A percentile compares a stretch with the other conserved stretches of the same genome.
phyloP scores from a whole-genome alignment of 1,140 invertebrate genomes.

The Hirudo medicinalis region DNA sequence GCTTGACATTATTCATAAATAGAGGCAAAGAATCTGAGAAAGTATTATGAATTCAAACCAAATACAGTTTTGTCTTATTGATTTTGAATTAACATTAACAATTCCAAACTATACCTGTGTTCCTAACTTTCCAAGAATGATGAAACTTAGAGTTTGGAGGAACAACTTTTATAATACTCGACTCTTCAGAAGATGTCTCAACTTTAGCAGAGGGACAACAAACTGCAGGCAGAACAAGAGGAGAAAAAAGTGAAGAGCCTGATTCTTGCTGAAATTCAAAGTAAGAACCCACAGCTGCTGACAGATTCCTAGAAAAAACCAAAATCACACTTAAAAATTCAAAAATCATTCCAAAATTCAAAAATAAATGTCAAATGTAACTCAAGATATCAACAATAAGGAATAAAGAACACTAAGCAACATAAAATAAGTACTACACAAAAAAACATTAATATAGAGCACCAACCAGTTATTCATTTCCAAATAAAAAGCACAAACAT shows the following conservation, averaged over 20 bases:
- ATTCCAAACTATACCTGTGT: conserved; percentile 1
- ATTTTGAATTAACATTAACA: too few species aligned
- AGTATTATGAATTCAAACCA: too few species aligned
- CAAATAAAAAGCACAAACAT: conserved; percentile 16
- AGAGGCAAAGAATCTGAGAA: too few species aligned
- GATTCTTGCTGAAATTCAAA: conserved; percentile 16
- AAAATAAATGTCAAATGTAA: neutral
- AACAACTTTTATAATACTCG: neutral
- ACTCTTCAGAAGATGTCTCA: conserved; percentile 9
- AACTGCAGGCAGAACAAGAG: neutral
- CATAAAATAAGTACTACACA: neutral
- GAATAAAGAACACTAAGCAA: too few species aligned
- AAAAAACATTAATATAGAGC: neutral
- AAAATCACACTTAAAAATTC: neutral
- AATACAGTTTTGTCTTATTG: too few species aligned
- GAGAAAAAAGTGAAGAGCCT: too few species aligned
- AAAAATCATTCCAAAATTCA: neutral
- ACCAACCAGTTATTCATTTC: conserved; percentile 18
- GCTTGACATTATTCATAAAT: too few species aligned
- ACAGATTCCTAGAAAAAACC: conserved; percentile 11
- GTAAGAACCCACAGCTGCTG: conserved; percentile 13
- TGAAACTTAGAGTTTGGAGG: conserved; percentile 13
- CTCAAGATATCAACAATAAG: too few species aligned
- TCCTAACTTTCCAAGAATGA: conserved; percentile 6
- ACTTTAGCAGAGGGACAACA: neutral